Conservation (phyloP, 2,113 vertebrate species). For the Prinia subflava region DNA sequence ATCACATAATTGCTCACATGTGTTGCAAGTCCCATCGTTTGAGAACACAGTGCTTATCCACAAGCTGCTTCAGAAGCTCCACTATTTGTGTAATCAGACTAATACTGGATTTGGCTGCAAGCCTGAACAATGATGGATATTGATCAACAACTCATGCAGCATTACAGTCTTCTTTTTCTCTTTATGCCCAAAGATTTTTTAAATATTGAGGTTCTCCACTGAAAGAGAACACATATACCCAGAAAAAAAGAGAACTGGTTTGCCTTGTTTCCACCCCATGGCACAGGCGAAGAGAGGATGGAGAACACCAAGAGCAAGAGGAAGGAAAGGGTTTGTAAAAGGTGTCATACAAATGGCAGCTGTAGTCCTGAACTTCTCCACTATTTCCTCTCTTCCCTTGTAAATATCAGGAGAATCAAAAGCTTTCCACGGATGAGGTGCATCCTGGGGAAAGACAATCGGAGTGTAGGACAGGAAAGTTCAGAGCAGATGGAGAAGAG, state of each 20-base stretch:
- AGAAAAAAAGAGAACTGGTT: neutral
- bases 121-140: neutral
- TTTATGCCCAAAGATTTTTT: neutral
- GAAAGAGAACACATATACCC: neutral
- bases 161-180: neutral
- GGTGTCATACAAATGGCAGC: neutral
- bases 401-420: neutral
- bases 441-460: neutral
- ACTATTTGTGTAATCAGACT: neutral
- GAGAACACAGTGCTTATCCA: neutral
- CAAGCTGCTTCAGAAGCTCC: neutral
- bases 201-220: neutral
- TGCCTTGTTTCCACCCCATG: neutral
- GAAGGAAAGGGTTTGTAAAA: neutral
- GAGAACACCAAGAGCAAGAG: neutral
- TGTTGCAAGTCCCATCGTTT: neutral
- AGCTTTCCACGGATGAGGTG: rapidly evolving
- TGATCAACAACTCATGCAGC: neutral
- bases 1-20: neutral
- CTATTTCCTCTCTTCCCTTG: neutral
- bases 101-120: neutral
- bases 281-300: neutral
- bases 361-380: neutral
- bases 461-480: neutral
- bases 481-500: neutral